These are phyloP conservation scores for Halictus quadricinctus DNA, from an alignment of 2,888 invertebrate genomes.

Conservation along the genomic window DNA sequence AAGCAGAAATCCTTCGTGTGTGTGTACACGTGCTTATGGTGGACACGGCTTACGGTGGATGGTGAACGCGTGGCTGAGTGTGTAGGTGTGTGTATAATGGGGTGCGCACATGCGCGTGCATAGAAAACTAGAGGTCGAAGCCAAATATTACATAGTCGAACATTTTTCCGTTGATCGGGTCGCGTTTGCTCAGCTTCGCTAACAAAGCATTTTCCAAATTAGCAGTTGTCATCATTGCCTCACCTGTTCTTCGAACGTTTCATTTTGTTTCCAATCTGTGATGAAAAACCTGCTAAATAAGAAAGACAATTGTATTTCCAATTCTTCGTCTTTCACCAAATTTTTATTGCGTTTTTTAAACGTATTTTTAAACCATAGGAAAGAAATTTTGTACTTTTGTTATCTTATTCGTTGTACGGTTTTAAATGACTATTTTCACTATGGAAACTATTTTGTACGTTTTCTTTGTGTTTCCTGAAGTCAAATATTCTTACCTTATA, in stretches of 20 bases:
- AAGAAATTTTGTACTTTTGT: constrained; percentile 1
- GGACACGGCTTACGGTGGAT: not conserved
- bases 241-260: not conserved
- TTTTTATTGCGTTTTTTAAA: not conserved
- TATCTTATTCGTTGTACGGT: not conserved
- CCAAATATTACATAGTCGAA: constrained; percentile 40
- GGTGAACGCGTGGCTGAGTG: constrained; percentile 11
- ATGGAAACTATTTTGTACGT: not conserved
- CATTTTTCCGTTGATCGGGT: constrained; percentile 47
- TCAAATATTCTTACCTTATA: not conserved
- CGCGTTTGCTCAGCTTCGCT: constrained; percentile 25
- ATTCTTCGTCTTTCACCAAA: not conserved
- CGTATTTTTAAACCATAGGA: not conserved
- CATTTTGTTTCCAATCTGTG: not conserved
- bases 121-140: constrained; percentile 48
- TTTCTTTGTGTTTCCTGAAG: not conserved
- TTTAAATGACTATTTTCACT: not conserved
- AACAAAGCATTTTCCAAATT: not conserved
- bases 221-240: not conserved
- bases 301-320: not conserved
- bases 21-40: constrained; percentile 1
- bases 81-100: constrained; percentile 9
- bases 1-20: constrained; percentile 50
- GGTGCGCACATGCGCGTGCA: constrained; percentile 5
- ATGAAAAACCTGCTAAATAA: not conserved